Conservation (phyloP, 2,888 invertebrate species). For the Sthenelais limicola region DNA sequence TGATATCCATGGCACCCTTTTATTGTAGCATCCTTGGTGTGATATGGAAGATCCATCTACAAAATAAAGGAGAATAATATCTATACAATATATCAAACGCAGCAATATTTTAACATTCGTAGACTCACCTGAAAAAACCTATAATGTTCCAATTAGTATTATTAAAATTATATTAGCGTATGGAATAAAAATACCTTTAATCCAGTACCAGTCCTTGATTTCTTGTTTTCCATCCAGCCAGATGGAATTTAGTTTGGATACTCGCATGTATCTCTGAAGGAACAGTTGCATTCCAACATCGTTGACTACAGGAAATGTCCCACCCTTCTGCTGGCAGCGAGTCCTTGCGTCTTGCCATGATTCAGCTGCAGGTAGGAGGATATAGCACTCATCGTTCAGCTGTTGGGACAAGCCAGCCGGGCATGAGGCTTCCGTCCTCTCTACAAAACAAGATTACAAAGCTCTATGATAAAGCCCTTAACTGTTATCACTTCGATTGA, state of each 20-base stretch:
- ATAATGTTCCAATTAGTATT: too few relatives aligned
- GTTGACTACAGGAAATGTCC: conserved; percentile 6
- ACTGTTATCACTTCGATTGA: too few relatives aligned
- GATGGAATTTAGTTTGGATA: neutral
- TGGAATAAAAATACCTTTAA: too few relatives aligned
- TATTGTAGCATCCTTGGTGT: conserved; percentile 10
- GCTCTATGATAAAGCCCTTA: too few relatives aligned
- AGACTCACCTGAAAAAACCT: too few relatives aligned
- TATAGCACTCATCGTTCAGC: conserved; percentile 22
- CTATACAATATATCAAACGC: too few relatives aligned
- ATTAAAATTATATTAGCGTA: too few relatives aligned
- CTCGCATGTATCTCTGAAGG: conserved; percentile 15
- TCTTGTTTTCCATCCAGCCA: conserved; percentile 1
- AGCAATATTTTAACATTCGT: too few relatives aligned
- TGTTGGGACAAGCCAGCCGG: neutral
- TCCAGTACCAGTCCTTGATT: conserved; percentile 13
- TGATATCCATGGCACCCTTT: neutral
- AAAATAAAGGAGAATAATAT: too few relatives aligned
- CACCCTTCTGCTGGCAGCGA: neutral
- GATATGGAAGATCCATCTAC: conserved; percentile 1
- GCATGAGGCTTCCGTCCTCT: conserved; percentile 4
- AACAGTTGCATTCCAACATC: conserved; percentile 12
- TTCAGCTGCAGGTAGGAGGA: neutral
- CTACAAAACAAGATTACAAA: too few relatives aligned
- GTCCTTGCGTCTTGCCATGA: conserved; percentile 8